These are phyloP conservation scores for Ceratosolen fusciceps DNA, from an alignment of 1,140 invertebrate species.

Conservation along the genomic window DNA sequence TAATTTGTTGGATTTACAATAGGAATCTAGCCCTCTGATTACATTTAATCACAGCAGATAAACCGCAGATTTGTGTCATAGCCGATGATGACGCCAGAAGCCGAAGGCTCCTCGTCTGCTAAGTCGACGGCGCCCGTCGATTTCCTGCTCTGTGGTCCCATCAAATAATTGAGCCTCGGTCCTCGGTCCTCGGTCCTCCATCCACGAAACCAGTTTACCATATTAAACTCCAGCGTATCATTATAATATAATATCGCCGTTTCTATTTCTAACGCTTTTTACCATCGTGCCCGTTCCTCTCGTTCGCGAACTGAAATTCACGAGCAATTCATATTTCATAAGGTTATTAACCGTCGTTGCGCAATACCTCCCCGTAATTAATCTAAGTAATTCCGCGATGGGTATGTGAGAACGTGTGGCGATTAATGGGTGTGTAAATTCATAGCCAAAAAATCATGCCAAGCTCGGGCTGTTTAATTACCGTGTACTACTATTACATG, in stretches of 20 bases:
- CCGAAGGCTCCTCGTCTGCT: conserved; percentile 27
- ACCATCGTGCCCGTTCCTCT: not conserved
- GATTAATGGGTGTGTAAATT: too few relatives aligned
- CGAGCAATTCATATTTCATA: too few relatives aligned
- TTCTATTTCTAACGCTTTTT: too few relatives aligned
- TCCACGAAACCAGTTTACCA: not conserved
- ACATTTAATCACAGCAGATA: conserved; percentile 69
- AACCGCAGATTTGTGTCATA: conserved; percentile 68
- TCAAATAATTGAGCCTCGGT: conserved; percentile 35
- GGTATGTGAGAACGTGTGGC: too few relatives aligned
- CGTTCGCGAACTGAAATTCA: too few relatives aligned
- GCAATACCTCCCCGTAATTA: too few relatives aligned
- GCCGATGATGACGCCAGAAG: conserved; percentile 48
- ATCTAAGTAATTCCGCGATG: too few relatives aligned
- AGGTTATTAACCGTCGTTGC: too few relatives aligned
- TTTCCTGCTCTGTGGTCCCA: conserved; percentile 43
- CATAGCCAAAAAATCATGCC: too few relatives aligned
- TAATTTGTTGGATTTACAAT: conserved; percentile 64
- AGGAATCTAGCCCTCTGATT: conserved; percentile 65
- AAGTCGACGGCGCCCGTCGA: conserved; percentile 37
- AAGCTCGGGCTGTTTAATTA: too few relatives aligned
- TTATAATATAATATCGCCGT: too few relatives aligned
- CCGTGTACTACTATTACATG: too few relatives aligned
- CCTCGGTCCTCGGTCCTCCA: not conserved
- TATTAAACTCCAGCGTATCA: not conserved